Evolutionary conservation across 2,888 invertebrate genomes (phyloP).

Genomic region (Augiades crinisus): DNA sequence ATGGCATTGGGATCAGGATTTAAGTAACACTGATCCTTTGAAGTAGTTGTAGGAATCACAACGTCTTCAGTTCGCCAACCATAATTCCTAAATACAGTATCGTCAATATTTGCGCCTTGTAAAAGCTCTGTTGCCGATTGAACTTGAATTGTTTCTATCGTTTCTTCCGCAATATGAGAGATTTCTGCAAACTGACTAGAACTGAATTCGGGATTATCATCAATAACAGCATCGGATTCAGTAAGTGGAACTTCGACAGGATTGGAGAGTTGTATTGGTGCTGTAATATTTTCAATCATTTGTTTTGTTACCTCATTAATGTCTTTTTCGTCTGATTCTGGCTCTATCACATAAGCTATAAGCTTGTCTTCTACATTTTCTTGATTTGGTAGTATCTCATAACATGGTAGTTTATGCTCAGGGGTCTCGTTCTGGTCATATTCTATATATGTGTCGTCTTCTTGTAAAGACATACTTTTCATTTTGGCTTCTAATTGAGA

Average conservation of each 20-base stretch:
- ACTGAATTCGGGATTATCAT: constrained; percentile 41
- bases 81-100: constrained; percentile 37
- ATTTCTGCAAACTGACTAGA: constrained; percentile 50
- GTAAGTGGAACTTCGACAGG: constrained; percentile 56
- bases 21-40: constrained; percentile 43
- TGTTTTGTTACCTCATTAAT: constrained; percentile 58
- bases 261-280: constrained; percentile 64
- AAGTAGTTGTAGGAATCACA: constrained; percentile 23
- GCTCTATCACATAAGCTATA: not conserved
- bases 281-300: constrained; percentile 67
- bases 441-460: too few species aligned
- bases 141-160: constrained; percentile 57
- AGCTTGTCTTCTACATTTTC: not conserved
- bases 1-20: constrained; percentile 43
- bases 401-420: too few species aligned
- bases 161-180: constrained; percentile 59
- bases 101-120: constrained; percentile 40
- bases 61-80: constrained; percentile 49
- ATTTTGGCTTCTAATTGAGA: constrained; percentile 2
- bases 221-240: constrained; percentile 37
- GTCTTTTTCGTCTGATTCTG: constrained; percentile 43
- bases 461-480: constrained; percentile 1
- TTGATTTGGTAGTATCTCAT: not conserved
- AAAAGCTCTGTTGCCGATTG: constrained; percentile 56
- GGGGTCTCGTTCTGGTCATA: too few species aligned